Conservation (phyloP, 2,113 vertebrate genomes). For the Spizaetus ornatus region DNA sequence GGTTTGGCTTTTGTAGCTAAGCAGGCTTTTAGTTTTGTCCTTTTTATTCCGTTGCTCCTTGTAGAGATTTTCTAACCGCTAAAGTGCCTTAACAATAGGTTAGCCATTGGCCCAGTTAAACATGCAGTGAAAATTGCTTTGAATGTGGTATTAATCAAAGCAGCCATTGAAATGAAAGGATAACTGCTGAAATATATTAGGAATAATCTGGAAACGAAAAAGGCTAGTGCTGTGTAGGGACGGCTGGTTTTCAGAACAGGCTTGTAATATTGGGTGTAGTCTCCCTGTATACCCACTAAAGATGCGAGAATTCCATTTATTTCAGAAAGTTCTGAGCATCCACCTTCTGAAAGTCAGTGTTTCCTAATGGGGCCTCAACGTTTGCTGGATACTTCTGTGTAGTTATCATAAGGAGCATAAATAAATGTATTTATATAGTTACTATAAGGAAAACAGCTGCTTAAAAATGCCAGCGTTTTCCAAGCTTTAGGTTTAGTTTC, state of each 20-base stretch:
- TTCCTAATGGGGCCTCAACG: background rate
- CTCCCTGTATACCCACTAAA: background rate
- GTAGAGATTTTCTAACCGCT: background rate
- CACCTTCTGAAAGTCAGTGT: background rate
- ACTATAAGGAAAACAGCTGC: background rate
- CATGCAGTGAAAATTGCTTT: background rate
- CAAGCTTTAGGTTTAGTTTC: background rate
- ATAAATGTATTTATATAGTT: background rate
- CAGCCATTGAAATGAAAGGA: background rate
- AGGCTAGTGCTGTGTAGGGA: background rate
- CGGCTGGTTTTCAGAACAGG: background rate
- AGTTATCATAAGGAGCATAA: background rate
- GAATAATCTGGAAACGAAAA: background rate
- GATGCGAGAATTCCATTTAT: background rate
- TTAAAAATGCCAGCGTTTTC: background rate
- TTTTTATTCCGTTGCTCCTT: background rate
- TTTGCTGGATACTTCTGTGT: background rate
- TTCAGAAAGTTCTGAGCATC: background rate
- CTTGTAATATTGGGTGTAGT: background rate
- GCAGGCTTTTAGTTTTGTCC: background rate
- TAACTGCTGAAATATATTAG: background rate
- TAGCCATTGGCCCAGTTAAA: background rate
- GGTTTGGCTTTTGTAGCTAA: constrained; percentile 1
- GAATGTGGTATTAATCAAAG: constrained; percentile 36
- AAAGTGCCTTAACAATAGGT: background rate